Evolutionary conservation across 2,888 invertebrate genomes (phyloP).

Genomic region (Phengaris alcon): DNA sequence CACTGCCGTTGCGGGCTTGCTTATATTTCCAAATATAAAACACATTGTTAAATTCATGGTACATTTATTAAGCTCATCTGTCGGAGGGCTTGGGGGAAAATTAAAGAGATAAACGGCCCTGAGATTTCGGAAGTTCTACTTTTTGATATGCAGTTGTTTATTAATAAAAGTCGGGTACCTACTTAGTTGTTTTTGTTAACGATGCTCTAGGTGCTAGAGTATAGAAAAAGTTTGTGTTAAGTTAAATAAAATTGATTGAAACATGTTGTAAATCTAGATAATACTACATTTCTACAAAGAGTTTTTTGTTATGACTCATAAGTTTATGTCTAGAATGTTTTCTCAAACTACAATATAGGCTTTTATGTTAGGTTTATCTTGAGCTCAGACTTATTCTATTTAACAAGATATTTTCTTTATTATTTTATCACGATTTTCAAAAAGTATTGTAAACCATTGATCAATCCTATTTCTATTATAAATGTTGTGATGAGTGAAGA

Average conservation of each 20-base stretch:
- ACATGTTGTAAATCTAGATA: background rate
- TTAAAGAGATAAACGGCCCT: conserved; percentile 23
- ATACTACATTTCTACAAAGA: background rate
- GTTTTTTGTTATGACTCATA: conserved; percentile 4
- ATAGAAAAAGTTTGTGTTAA: background rate
- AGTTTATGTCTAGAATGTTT: conserved; percentile 6
- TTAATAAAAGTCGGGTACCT: conserved; percentile 8
- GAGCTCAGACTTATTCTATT: conserved; percentile 11
- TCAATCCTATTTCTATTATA: too few species aligned
- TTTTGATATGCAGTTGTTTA: conserved; percentile 14
- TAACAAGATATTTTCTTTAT: background rate
- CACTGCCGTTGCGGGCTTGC: conserved; percentile 61
- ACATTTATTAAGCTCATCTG: conserved; percentile 29
- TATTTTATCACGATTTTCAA: background rate
- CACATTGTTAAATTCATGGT: conserved; percentile 34
- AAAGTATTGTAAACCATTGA: background rate
- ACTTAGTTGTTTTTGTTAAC: background rate
- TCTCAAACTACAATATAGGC: background rate
- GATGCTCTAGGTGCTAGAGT: background rate
- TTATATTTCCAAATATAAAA: conserved; percentile 59
- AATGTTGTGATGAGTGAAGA: too few species aligned
- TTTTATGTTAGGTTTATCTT: conserved; percentile 14
- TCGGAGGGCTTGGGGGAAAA: conserved; percentile 13
- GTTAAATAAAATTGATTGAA: background rate
- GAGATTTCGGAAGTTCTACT: conserved; percentile 11